Evolutionary conservation across 1,140 invertebrate species (phyloP), one percentile per base, ranked within the genome.

Genomic region (Drosophila punjabiensis): DNA sequence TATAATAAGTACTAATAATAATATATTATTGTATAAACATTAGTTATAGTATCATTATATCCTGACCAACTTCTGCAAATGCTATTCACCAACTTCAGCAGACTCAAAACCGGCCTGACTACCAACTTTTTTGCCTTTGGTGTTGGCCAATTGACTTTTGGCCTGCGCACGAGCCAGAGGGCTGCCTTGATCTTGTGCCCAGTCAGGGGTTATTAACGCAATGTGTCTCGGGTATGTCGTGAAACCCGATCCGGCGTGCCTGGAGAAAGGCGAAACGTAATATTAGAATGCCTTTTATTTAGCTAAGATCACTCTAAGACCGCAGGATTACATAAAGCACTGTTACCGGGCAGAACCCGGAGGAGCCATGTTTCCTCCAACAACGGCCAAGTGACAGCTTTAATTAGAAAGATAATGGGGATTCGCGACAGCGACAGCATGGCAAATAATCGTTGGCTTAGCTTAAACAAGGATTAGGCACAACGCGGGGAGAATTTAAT

Each of bases 121-220:
- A 41, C 48, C 60, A 64, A 74, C 35, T 61, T 74, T 58, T 74
- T 74, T 73, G 43, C 3, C 30, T 11, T 7, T 20, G 70, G 60
- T 73, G 59, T 60, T 60, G 53, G 28, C 55, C 62, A 76, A 68
- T 77, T 77, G 55, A 77, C 74, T 77, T 32, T 77, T 77, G 62
- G 73, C 74, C 60, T 66, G 76, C 53, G 60, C 77, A 79, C 76
- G 77, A 80, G 68, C 77, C 77, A 79, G 61, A 79, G 56, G 30
- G 47, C n/a, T 56, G 30, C 59, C 59, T 79, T 58, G 53, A 79
- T 71, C 60, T 75, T 66, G 56, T 81, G 78, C 53, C 39, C 78
- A 81, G 62, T 80, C 77, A 81, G 52, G 70, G 59, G 78, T 81
- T 75, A 81, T 68, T 80, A 80, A 80, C 77, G 77, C 77, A 80